phyloP scores from a whole-genome alignment of 30 jellyfish, hydroid and myxozoan species.

The Nemopilema nomurai region DNA sequence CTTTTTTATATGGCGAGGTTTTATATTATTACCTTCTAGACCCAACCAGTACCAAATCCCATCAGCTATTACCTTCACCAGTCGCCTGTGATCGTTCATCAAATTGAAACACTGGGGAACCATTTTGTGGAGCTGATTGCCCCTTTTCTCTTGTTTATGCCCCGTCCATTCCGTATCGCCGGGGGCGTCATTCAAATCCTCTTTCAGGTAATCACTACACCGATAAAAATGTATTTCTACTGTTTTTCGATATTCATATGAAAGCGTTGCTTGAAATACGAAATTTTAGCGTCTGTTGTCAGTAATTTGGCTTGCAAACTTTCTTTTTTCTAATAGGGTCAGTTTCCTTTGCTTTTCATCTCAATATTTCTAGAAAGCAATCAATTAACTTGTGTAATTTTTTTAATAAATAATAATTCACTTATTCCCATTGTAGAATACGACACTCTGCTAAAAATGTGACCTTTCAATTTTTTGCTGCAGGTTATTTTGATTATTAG shows the following conservation, averaged over 20 bases:
- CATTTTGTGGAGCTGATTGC: slow-evolving; percentile 77
- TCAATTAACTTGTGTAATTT: too few relatives aligned
- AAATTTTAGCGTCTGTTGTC: background rate
- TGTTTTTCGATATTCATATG: background rate
- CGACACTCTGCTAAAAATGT: too few relatives aligned
- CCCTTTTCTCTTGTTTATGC: slow-evolving; percentile 58
- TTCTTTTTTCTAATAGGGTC: too few relatives aligned
- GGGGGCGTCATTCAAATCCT: slow-evolving; percentile 73
- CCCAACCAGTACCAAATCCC: slow-evolving; percentile 92
- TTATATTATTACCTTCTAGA: slow-evolving; percentile 23
- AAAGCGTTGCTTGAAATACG: background rate
- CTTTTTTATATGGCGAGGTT: too few relatives aligned
- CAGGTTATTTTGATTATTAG: slow-evolving; percentile 67
- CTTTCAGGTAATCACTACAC: slow-evolving; percentile 62
- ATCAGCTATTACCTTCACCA: slow-evolving; percentile 75
- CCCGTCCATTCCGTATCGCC: slow-evolving; percentile 55
- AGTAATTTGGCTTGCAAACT: too few relatives aligned
- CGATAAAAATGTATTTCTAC: too few relatives aligned
- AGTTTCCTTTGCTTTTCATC: too few relatives aligned
- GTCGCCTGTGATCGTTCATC: slow-evolving; percentile 70
- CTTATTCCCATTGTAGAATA: too few relatives aligned
- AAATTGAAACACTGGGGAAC: slow-evolving; percentile 63
- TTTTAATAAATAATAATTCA: too few relatives aligned
- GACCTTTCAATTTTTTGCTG: background rate
- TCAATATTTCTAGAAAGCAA: too few relatives aligned